Conservation (phyloP, 1,140 invertebrate species). For the Homarus americanus region DNA sequence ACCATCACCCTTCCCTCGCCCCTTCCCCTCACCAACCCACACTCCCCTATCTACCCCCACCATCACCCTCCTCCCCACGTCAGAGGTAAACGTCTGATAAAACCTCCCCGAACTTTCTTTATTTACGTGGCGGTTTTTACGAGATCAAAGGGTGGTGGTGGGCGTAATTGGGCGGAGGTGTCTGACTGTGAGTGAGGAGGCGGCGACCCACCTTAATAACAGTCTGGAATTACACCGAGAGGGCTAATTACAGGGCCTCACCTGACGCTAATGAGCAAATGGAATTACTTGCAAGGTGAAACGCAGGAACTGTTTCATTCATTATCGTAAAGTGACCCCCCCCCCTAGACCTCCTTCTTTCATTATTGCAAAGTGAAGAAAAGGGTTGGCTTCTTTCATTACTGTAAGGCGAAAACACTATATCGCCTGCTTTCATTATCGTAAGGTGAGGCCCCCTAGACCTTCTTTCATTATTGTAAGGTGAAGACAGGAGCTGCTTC, state of each 20-base stretch:
- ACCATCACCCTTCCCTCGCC: not conserved
- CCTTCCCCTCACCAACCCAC: no score
- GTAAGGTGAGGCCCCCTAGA: no score
- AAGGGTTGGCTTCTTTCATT: no score
- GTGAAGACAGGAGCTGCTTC: no score
- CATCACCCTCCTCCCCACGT: not conserved
- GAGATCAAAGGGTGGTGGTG: not conserved
- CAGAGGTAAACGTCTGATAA: not conserved
- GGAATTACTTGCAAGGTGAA: not conserved
- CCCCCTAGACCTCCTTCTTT: no score
- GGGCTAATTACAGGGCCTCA: not conserved
- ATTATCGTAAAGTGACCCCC: no score
- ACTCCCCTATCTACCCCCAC: no score
- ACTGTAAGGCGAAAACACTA: no score
- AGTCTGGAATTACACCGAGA: not conserved
- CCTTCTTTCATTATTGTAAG: no score
- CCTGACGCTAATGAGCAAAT: conserved; percentile 6
- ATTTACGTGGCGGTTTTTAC: not conserved
- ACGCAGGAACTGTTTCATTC: not conserved
- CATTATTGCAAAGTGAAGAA: no score
- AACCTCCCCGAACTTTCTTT: not conserved
- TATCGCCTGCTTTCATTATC: no score
- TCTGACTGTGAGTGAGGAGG: not conserved
- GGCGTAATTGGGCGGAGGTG: not conserved
- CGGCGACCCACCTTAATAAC: not conserved